Percentiles rank a stretch among this genome's conserved stretches.
Conservation (phyloP, 2,888 invertebrate species). For the Dicranocentrus wangi region DNA sequence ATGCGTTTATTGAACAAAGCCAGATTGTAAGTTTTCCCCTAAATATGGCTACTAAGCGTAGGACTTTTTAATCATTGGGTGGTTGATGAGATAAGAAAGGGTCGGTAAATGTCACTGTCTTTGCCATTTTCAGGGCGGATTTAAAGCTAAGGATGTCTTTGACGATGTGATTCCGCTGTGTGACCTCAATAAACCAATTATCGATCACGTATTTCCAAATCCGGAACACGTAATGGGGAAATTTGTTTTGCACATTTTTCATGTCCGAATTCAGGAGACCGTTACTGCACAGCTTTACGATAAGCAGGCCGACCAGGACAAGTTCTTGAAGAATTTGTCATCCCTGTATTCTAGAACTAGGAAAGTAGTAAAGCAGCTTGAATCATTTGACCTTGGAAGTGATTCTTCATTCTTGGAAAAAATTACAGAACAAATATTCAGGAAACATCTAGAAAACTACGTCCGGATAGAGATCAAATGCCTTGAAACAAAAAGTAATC, state of each 20-base stretch:
- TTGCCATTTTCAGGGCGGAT: constrained; percentile 82
- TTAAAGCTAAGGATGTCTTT: constrained; percentile 91
- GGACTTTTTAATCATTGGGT: not conserved
- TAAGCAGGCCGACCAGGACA: constrained; percentile 79
- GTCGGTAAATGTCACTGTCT: not conserved
- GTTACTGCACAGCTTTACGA: constrained; percentile 86
- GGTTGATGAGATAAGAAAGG: not conserved
- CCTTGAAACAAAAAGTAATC: constrained; percentile 84
- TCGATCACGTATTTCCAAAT: constrained; percentile 92
- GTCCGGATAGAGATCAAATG: constrained; percentile 85
- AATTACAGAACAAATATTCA: constrained; percentile 86
- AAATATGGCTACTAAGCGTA: not conserved
- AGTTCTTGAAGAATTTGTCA: constrained; percentile 90
- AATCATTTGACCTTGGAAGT: constrained; percentile 84
- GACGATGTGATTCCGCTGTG: constrained; percentile 91
- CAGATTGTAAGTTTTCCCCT: constrained; percentile 82
- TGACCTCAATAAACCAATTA: constrained; percentile 87
- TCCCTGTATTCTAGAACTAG: constrained; percentile 91
- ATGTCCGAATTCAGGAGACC: constrained; percentile 83
- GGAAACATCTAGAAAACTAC: constrained; percentile 85
- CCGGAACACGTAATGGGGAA: constrained; percentile 98
- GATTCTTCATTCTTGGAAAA: constrained; percentile 87
- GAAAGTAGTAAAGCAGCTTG: constrained; percentile 83
- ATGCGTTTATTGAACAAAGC: constrained; percentile 97
- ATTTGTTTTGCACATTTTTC: constrained; percentile 96